Percentiles rank a stretch among this genome's conserved stretches.
Conservation (phyloP, 30 jellyfish, hydroid and myxozoan genomes). For the Phacellophora camtschatica region DNA sequence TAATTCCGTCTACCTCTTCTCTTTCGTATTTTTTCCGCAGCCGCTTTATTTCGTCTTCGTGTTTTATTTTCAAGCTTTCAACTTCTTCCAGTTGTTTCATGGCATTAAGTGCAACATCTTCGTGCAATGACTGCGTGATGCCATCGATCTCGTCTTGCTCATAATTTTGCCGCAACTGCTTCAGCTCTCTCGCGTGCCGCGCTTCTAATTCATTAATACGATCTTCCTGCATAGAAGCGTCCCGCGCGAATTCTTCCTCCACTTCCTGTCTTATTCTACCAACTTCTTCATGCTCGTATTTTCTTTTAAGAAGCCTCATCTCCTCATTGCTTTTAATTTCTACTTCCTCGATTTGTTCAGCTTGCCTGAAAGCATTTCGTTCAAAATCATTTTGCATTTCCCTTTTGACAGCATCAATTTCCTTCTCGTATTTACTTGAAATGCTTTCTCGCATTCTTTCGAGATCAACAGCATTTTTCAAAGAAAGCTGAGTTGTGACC, state of each 20-base stretch:
- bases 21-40: conserved; percentile 29
- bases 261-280: conserved; percentile 12
- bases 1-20: conserved; percentile 23
- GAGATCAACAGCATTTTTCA: conserved; percentile 58
- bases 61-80: conserved; percentile 27
- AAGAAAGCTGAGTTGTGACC: conserved; percentile 50
- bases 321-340: conserved; percentile 37
- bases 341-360: conserved; percentile 48
- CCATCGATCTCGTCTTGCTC: background rate
- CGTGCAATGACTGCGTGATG: conserved; percentile 1
- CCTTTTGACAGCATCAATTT: conserved; percentile 43
- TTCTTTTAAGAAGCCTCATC: background rate
- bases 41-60: conserved; percentile 41
- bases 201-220: conserved; percentile 28
- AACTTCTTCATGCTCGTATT: conserved; percentile 1
- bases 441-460: conserved; percentile 17
- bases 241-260: conserved; percentile 23
- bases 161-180: background rate
- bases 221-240: conserved; percentile 25
- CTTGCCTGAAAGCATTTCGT: conserved; percentile 48
- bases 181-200: conserved; percentile 43
- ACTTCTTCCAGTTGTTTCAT: background rate
- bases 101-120: conserved; percentile 12
- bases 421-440: conserved; percentile 33
- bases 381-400: conserved; percentile 62